These are phyloP conservation scores for Cyphomyrmex costatus DNA, from an alignment of 1,140 invertebrate species.

Conservation along the genomic window DNA sequence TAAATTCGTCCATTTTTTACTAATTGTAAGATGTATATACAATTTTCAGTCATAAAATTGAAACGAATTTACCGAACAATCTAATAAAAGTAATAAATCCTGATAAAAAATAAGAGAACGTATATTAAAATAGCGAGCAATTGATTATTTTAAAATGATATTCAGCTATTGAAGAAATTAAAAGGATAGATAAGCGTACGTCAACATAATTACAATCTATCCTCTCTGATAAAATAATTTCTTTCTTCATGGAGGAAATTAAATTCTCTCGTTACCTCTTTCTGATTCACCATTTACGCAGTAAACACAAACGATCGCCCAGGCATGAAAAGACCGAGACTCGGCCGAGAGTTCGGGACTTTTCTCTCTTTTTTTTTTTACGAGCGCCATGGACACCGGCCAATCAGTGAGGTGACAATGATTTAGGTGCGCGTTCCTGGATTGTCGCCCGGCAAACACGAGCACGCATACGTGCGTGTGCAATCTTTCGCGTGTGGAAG, in stretches of 20 bases:
- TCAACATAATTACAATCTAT: conserved; percentile 11
- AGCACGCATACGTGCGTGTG: conserved; percentile 41
- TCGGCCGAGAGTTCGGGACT: neutral
- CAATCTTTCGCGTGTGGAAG: neutral
- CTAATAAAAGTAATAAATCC: neutral
- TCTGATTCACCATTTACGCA: conserved; percentile 34
- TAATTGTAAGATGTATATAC: too few species aligned
- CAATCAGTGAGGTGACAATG: conserved; percentile 57
- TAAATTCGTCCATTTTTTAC: too few species aligned
- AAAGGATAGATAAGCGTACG: neutral
- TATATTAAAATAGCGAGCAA: neutral
- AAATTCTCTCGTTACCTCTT: conserved; percentile 27
- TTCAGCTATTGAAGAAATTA: neutral
- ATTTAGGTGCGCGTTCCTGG: conserved; percentile 62
- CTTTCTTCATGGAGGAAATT: conserved; percentile 13
- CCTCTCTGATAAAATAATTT: conserved; percentile 2
- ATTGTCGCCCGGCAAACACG: conserved; percentile 55
- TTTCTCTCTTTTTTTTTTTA: conserved; percentile 45
- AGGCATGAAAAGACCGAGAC: conserved; percentile 27
- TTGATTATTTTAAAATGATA: neutral
- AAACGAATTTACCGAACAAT: too few species aligned
- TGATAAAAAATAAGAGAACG: neutral
- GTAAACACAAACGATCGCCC: conserved; percentile 31
- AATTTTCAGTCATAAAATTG: too few species aligned
- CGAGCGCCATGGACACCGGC: conserved; percentile 27